Conservation (phyloP, 2,113 vertebrate species). For the Tylochromis polylepis region DNA sequence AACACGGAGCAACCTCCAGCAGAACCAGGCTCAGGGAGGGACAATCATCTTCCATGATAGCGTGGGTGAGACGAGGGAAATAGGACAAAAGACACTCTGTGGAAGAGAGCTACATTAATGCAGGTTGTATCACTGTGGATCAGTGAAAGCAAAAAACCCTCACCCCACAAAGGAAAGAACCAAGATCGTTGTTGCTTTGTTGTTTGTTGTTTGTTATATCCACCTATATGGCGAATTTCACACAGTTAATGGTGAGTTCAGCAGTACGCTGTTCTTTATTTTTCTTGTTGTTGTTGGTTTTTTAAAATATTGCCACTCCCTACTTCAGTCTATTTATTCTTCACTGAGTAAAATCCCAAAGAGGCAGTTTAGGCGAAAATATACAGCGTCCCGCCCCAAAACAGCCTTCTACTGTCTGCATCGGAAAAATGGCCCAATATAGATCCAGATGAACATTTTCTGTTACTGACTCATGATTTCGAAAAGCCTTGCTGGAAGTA, state of each 20-base stretch:
- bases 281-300: background rate
- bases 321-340: background rate
- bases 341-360: background rate
- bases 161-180: background rate
- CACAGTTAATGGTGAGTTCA: background rate
- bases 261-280: background rate
- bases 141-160: background rate
- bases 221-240: background rate
- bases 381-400: fast-evolving
- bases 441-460: background rate
- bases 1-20: fast-evolving
- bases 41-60: background rate
- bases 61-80: fast-evolving
- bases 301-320: background rate
- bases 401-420: background rate
- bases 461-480: background rate
- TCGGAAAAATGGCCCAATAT: background rate
- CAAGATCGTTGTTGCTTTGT: background rate
- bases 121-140: background rate
- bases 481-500: background rate
- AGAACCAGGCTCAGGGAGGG: background rate
- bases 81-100: background rate
- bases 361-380: background rate
- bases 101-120: background rate
- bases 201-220: background rate